A percentile compares a stretch with the other conserved stretches of the same genome.
Conservation (phyloP, 2,888 invertebrate species). For the Melanargia galathea region DNA sequence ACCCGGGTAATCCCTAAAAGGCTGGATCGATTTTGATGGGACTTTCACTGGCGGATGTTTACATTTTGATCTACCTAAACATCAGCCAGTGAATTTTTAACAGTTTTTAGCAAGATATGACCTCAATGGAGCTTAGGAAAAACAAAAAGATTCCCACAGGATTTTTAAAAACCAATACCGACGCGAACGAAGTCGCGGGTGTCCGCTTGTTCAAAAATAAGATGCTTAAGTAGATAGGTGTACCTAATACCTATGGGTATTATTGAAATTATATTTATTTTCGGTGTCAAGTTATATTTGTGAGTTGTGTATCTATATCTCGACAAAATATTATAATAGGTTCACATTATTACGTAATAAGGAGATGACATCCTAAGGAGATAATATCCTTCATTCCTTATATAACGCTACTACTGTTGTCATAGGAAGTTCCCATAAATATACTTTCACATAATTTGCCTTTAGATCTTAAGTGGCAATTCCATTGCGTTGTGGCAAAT, state of each 20-base stretch:
- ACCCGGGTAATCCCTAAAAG: too few species aligned
- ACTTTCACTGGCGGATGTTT: too few species aligned
- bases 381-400: constrained; percentile 3
- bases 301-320: not conserved
- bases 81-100: too few species aligned
- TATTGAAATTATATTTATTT: not conserved
- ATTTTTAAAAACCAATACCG: too few species aligned
- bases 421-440: constrained; percentile 46
- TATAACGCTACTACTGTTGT: constrained; percentile 30
- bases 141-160: too few species aligned
- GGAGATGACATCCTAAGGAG: not conserved
- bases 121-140: too few species aligned
- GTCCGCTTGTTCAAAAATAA: too few species aligned
- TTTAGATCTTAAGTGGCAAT: constrained; percentile 67
- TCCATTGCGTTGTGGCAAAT: constrained; percentile 70
- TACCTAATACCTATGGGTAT: not conserved
- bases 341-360: not conserved
- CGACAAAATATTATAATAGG: not conserved
- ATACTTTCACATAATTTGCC: constrained; percentile 74
- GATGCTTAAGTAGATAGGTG: too few species aligned
- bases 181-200: too few species aligned
- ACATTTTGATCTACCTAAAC: too few species aligned
- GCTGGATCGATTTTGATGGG: too few species aligned
- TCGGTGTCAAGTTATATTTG: not conserved
- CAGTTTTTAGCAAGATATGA: too few species aligned